These are phyloP conservation scores for Pterobdella sp. DNA, from an alignment of 2,888 invertebrate species.

Conservation along the genomic window DNA sequence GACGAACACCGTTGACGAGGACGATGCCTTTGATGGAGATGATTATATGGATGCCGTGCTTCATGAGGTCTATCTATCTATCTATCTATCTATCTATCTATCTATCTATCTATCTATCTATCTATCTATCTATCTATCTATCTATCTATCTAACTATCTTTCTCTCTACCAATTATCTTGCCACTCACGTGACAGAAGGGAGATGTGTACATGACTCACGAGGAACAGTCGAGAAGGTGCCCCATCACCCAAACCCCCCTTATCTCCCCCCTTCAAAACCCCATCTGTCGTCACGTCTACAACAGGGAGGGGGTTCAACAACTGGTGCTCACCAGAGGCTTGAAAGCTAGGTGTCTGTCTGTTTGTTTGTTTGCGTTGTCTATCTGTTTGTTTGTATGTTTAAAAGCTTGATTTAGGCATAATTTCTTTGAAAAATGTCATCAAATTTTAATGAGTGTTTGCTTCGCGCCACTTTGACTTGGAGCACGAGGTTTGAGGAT, in stretches of 20 bases:
- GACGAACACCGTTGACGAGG: constrained; percentile 11
- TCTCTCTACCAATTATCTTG: background rate
- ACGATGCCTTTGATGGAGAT: background rate
- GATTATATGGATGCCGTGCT: background rate
- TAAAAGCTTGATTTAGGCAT: too few species aligned
- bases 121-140: background rate
- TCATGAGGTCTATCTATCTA: background rate
- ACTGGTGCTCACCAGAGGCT: constrained; percentile 31
- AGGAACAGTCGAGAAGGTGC: constrained; percentile 32
- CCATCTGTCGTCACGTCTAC: constrained; percentile 35
- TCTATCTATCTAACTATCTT: background rate
- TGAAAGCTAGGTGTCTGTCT: constrained; percentile 34
- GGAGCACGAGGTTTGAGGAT: too few species aligned
- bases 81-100: background rate
- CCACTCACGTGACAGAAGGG: constrained; percentile 18
- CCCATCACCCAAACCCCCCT: constrained; percentile 37
- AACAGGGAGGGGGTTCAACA: constrained; percentile 36
- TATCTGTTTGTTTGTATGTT: too few species aligned
- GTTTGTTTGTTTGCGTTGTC: too few species aligned
- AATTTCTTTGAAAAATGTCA: too few species aligned
- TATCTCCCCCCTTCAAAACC: constrained; percentile 35
- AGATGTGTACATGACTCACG: constrained; percentile 32
- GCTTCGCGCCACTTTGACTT: too few species aligned
- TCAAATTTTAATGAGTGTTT: too few species aligned
- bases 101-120: background rate